phyloP scores from a whole-genome alignment of 2,113 vertebrate genomes.

The Dicentrarchus labrax region DNA sequence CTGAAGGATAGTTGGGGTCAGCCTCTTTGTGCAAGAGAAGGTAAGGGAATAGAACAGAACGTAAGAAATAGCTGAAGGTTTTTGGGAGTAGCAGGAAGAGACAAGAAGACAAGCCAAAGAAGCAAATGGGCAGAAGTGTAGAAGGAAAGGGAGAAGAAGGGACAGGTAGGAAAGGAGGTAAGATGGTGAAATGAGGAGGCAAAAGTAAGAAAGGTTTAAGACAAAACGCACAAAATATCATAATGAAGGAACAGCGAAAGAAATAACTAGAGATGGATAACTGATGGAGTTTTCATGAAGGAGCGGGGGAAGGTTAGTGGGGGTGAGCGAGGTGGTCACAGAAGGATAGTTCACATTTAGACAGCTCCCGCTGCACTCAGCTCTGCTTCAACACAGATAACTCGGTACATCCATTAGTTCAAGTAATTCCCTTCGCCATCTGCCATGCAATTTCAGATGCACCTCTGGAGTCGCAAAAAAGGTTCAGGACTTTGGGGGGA shows the following conservation, averaged over 20 bases:
- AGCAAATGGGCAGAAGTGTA: neutral
- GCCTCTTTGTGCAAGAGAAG: constrained; percentile 17
- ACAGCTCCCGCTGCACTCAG: constrained; percentile 60
- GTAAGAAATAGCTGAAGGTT: neutral
- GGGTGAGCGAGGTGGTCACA: constrained; percentile 61
- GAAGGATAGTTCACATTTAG: constrained; percentile 75
- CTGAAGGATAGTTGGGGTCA: constrained; percentile 21
- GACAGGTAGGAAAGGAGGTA: neutral
- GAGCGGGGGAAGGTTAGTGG: constrained; percentile 3
- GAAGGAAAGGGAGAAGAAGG: neutral
- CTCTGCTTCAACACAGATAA: constrained; percentile 72
- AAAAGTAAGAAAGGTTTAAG: neutral
- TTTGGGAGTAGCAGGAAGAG: neutral
- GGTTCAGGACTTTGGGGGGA: constrained; percentile 67
- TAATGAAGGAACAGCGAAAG: neutral
- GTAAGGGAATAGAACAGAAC: constrained; percentile 15
- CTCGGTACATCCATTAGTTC: constrained; percentile 75
- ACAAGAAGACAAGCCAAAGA: neutral
- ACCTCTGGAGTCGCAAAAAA: constrained; percentile 74
- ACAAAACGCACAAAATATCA: neutral
- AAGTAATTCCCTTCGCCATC: constrained; percentile 81
- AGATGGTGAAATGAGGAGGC: constrained; percentile 9
- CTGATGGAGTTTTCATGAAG: constrained; percentile 1
- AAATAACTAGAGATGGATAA: constrained; percentile 14
- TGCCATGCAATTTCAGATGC: constrained; percentile 75